Conservation (phyloP, 2,797 vertebrate genomes). For the Pangasius mekongensis region DNA sequence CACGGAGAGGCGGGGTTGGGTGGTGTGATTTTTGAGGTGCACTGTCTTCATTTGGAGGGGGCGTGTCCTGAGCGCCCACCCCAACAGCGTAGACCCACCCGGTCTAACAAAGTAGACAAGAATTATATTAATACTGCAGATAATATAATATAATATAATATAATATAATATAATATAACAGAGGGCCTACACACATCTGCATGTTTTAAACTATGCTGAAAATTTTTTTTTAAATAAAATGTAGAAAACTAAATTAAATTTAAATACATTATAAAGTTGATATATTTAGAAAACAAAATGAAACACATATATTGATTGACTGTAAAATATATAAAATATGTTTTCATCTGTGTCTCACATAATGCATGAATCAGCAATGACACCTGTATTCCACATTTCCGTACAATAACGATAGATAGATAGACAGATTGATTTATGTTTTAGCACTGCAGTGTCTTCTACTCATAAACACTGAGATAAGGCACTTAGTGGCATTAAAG, state of each 20-base stretch:
- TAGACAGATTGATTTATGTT: not conserved
- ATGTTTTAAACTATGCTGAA: not conserved
- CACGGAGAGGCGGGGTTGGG: constrained; percentile 56
- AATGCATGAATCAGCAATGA: not conserved
- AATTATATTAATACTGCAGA: too few species aligned
- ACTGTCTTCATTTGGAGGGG: constrained; percentile 61
- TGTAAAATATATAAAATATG: not conserved
- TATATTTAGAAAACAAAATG: not conserved
- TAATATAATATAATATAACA: not conserved
- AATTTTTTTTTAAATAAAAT: not conserved
- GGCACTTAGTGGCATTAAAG: not conserved
- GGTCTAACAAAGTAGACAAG: not conserved
- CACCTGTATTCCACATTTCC: not conserved
- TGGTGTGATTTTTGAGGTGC: constrained; percentile 77
- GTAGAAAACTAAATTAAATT: not conserved
- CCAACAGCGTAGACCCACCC: constrained; percentile 6
- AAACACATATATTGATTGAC: not conserved
- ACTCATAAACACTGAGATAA: not conserved
- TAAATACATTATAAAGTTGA: not conserved
- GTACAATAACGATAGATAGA: not conserved
- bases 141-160: not conserved
- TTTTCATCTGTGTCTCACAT: not conserved
- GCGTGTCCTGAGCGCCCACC: constrained; percentile 55
- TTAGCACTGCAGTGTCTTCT: not conserved
- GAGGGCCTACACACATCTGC: not conserved